phyloP scores from a whole-genome alignment of 1,140 invertebrate species.

The Marisa cornuarietis region DNA sequence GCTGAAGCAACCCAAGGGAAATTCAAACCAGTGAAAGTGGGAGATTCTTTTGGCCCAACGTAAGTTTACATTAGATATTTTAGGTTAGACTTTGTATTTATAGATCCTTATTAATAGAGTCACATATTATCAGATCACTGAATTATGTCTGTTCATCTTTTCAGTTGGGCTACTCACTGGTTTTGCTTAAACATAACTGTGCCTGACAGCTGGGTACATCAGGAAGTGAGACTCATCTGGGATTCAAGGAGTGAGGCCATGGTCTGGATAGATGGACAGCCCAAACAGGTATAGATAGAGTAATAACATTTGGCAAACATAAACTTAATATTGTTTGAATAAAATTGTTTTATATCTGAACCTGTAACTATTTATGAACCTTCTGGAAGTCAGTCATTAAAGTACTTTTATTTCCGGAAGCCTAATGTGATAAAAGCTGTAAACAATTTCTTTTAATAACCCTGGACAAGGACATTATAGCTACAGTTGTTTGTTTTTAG shows the following conservation, averaged over 20 bases:
- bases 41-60: constrained; percentile 68
- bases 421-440: too few species aligned
- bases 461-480: too few species aligned
- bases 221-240: constrained; percentile 59
- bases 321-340: too few species aligned
- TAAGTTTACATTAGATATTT: constrained; percentile 44
- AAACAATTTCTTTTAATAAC: not conserved
- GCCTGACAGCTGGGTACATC: constrained; percentile 47
- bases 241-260: constrained; percentile 60
- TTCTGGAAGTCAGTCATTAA: too few species aligned
- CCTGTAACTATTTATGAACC: too few species aligned
- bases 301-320: too few species aligned
- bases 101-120: not conserved
- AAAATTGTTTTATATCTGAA: too few species aligned
- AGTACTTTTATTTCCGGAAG: too few species aligned
- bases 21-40: constrained; percentile 58
- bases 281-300: constrained; percentile 48
- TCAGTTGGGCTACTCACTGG: constrained; percentile 70
- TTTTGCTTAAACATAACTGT: constrained; percentile 59
- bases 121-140: not conserved
- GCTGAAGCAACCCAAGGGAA: constrained; percentile 54
- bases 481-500: not conserved
- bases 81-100: not conserved
- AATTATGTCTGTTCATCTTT: constrained; percentile 14
- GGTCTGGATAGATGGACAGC: constrained; percentile 57